Evolutionary conservation across 1,140 invertebrate genomes (phyloP).

Genomic region (Orius insidiosus): DNA sequence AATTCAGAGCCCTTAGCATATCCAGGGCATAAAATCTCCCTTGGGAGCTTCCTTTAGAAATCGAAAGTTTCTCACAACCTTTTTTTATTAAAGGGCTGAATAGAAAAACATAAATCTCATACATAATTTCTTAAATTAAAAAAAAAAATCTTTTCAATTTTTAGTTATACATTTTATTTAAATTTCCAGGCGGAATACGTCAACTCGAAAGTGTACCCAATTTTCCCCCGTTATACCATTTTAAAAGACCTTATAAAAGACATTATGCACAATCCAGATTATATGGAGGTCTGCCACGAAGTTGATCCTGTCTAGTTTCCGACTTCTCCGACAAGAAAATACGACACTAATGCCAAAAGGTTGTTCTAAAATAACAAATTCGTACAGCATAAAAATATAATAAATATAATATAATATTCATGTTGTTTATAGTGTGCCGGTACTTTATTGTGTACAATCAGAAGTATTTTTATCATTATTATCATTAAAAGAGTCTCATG

Average conservation of each 20-base stretch:
- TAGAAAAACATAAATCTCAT: no score
- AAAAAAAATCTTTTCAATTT: no score
- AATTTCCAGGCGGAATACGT: constrained; percentile 58
- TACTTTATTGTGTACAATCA: not conserved
- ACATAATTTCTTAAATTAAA: no score
- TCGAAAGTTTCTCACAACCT: no score
- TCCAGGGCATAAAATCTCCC: no score
- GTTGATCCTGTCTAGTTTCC: constrained; percentile 31
- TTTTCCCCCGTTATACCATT: constrained; percentile 82
- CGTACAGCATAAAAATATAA: not conserved
- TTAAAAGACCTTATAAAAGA: constrained; percentile 91
- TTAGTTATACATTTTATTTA: no score
- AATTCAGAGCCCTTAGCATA: no score
- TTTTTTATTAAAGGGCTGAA: no score
- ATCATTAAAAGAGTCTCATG: no score
- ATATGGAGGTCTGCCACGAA: constrained; percentile 90
- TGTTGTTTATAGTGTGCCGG: not conserved
- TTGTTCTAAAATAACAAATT: not conserved
- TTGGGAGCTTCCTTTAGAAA: no score
- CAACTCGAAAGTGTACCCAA: constrained; percentile 76
- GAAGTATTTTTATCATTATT: not conserved
- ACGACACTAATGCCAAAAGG: constrained; percentile 5
- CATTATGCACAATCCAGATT: constrained; percentile 81
- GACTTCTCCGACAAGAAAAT: constrained; percentile 7
- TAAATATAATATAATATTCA: not conserved